Evolutionary conservation across 37 sponge, comb jelly and placozoan species (phyloP).

Genomic region (Crambe crambe): DNA sequence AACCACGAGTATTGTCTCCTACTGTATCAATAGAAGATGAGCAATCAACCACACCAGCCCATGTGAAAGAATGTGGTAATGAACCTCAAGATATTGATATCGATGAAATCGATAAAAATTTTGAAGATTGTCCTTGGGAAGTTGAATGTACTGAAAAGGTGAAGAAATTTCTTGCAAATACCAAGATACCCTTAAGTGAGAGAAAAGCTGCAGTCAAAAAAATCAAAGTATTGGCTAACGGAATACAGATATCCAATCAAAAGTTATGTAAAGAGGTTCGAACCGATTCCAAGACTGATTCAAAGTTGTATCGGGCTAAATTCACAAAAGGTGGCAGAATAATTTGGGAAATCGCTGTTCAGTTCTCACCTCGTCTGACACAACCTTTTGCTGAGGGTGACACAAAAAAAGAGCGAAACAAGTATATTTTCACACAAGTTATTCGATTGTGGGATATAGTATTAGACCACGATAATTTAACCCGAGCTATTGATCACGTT

Average conservation of each 20-base stretch:
- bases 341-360: conserved; percentile 61
- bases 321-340: conserved; percentile 51
- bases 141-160: conserved; percentile 66
- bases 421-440: conserved; percentile 56
- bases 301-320: conserved; percentile 53
- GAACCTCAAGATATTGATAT: not conserved
- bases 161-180: conserved; percentile 34
- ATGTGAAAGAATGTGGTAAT: no score
- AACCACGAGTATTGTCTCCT: not conserved
- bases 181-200: not conserved
- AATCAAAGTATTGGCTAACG: conserved; percentile 43
- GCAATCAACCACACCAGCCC: no score
- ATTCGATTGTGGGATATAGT: conserved; percentile 72
- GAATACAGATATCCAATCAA: conserved; percentile 31
- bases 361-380: conserved; percentile 52
- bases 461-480: conserved; percentile 39
- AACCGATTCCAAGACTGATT: no score
- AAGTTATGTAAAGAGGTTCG: conserved; percentile 34
- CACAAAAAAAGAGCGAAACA: no score
- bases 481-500: conserved; percentile 26
- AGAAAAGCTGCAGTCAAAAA: conserved; percentile 11
- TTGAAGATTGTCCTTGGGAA: conserved; percentile 49
- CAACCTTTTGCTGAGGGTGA: not conserved
- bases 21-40: no score
- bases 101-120: not conserved